Evolutionary conservation across 1,140 invertebrate genomes (phyloP).

Genomic region (Lepidurus couesii): DNA sequence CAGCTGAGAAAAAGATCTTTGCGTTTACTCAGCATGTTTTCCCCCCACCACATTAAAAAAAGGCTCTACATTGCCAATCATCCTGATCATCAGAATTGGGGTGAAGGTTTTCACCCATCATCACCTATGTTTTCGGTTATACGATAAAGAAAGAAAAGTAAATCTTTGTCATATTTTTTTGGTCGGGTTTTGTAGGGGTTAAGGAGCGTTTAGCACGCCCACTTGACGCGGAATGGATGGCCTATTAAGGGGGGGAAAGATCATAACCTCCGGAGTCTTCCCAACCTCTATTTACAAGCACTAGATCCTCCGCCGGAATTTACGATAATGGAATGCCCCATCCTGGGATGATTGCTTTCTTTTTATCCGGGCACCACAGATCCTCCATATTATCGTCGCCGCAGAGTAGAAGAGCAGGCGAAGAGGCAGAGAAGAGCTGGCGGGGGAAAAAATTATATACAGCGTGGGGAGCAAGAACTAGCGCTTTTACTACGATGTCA

Average conservation of each 20-base stretch:
- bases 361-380: neutral
- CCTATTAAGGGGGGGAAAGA: neutral
- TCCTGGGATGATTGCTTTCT: slow-evolving; percentile 14
- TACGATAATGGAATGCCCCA: slow-evolving; percentile 17
- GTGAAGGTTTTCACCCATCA: neutral
- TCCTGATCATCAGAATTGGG: neutral
- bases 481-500: slow-evolving; percentile 14
- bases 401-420: neutral
- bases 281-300: neutral
- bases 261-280: slow-evolving; percentile 11
- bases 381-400: neutral
- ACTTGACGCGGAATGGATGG: slow-evolving; percentile 15
- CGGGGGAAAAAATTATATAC: neutral
- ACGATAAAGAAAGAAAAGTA: too few relatives aligned
- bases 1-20: slow-evolving; percentile 18
- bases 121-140: neutral
- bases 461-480: slow-evolving; percentile 8
- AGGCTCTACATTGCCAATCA: neutral
- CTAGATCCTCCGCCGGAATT: neutral
- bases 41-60: neutral
- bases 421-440: neutral
- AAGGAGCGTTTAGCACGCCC: slow-evolving; percentile 16
- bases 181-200: slow-evolving; percentile 8
- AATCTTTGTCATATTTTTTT: too few relatives aligned
- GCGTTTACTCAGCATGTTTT: slow-evolving; percentile 4